A percentile compares a stretch with the other conserved stretches of the same genome.
These are phyloP conservation scores for Macroramphosus scolopax DNA, from an alignment of 2,797 vertebrate species.

Conservation along the genomic window DNA sequence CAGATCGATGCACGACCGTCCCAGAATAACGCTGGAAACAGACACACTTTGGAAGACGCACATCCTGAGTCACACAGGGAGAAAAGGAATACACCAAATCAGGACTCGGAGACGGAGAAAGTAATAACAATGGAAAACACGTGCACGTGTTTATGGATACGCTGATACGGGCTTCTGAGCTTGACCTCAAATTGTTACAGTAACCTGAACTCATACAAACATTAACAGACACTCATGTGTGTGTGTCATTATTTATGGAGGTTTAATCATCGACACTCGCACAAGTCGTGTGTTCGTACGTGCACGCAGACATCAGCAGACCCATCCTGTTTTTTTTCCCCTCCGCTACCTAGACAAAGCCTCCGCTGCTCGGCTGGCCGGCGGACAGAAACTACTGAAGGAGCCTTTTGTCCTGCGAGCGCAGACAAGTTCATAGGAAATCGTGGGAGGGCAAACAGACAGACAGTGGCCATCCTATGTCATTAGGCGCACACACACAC, in stretches of 20 bases:
- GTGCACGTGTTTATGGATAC: too few relatives aligned
- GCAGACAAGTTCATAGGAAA: slow-evolving; percentile 63
- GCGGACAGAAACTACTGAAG: slow-evolving; percentile 55
- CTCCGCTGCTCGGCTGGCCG: slow-evolving; percentile 31
- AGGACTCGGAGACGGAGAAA: slow-evolving; percentile 6
- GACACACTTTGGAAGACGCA: neutral
- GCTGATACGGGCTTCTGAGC: too few relatives aligned
- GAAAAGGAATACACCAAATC: neutral
- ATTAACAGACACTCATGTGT: too few relatives aligned
- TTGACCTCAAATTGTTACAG: too few relatives aligned
- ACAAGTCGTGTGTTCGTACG: neutral
- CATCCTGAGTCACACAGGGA: slow-evolving; percentile 1
- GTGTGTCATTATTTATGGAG: neutral
- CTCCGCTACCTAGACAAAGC: slow-evolving; percentile 37
- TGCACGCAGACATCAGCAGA: neutral
- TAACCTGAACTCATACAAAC: too few relatives aligned
- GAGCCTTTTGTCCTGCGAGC: slow-evolving; percentile 62
- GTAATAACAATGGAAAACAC: slow-evolving; percentile 1
- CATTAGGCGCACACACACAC: slow-evolving; percentile 49
- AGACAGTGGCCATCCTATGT: slow-evolving; percentile 62
- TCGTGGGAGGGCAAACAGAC: slow-evolving; percentile 60
- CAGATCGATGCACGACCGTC: slow-evolving; percentile 12
- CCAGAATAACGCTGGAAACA: slow-evolving; percentile 5
- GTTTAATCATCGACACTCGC: neutral
- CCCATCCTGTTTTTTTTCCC: slow-evolving; percentile 1